A percentile compares a stretch with the other conserved stretches of the same genome.
Evolutionary conservation across 1,140 invertebrate genomes (phyloP).

Genomic region (Streblospio benedicti): DNA sequence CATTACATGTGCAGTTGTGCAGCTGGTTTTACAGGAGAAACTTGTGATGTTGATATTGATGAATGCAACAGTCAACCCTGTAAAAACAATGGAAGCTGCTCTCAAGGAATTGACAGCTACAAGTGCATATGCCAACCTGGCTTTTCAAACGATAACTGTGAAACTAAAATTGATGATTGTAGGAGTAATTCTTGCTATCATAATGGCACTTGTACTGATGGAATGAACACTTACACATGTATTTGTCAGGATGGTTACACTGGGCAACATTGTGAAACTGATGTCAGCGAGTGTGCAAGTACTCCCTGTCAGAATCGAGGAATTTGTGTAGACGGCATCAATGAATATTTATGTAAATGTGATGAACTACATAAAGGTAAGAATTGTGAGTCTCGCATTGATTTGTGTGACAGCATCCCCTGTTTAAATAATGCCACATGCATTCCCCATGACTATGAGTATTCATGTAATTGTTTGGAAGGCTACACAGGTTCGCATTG

Average conservation of each 20-base stretch:
- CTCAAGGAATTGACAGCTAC: slow-evolving; percentile 54
- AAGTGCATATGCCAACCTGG: slow-evolving; percentile 60
- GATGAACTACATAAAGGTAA: slow-evolving; percentile 80
- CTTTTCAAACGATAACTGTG: slow-evolving; percentile 33
- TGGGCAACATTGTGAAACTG: slow-evolving; percentile 62
- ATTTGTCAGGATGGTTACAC: slow-evolving; percentile 57
- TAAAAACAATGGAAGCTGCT: slow-evolving; percentile 79
- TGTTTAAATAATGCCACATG: slow-evolving; percentile 17
- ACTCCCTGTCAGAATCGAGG: no score
- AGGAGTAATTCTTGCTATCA: slow-evolving; percentile 68
- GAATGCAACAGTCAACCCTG: slow-evolving; percentile 52
- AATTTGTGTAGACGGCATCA: no score
- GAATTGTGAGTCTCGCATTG: slow-evolving; percentile 62
- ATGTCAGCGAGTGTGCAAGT: no score
- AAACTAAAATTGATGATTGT: slow-evolving; percentile 77
- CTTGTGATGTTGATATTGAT: background rate
- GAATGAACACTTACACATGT: slow-evolving; percentile 61
- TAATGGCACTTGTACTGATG: slow-evolving; percentile 81
- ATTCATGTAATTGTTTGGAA: slow-evolving; percentile 10
- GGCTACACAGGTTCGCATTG: slow-evolving; percentile 15
- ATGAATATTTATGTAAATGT: slow-evolving; percentile 90
- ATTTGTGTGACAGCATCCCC: slow-evolving; percentile 1
- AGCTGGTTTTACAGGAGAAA: slow-evolving; percentile 1
- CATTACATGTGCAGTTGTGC: background rate
- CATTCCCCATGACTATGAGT: background rate